Evolutionary conservation across 2,113 vertebrate species (phyloP), one percentile per base, ranked within the genome.

Genomic region (Archocentrus centrarchus): DNA sequence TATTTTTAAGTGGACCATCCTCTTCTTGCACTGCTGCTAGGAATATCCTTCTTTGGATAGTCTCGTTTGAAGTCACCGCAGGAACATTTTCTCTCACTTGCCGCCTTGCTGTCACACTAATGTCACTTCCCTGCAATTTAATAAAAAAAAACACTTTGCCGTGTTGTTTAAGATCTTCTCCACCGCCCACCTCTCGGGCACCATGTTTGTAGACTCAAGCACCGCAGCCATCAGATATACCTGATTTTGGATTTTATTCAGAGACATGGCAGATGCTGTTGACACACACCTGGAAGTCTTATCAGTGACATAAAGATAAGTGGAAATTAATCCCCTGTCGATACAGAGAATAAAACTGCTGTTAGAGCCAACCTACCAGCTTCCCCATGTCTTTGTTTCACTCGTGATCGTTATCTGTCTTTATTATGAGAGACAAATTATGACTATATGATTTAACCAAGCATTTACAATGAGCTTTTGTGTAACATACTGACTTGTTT

Each of bases 211-310:
- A 63, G 62, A 87, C 87, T 63, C 44, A 63, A 89, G 88, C 82
- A 84, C 88, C 86, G 70, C 15, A 86, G 68, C 64, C 20, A 82
- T 92, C 86, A 86, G 79, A 85, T 80, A 59, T 70, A 80, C 60
- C 81, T 89, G 92, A 92, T 95, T 94, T 35, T 59, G 61, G 82
- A 79, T 68, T 88, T 55, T 75, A 87, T 86, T 91, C 84, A 59
- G 78, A 60, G 79, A 75, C 35, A 13, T 1, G 32, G 75, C 27
- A 50, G 77, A 37, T 80, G 58, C 75, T 87, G 68, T 84, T 88
- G 85, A 88, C 79, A 84, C 70, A 73, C 30, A 81, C 77, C 76
- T 90, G 80, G 79, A 89, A 82, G 87, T 88, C 62, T 89, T 66
- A 70, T 84, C 79, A 87, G 81, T 64, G 82, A 81, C 39, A 15